Conservation (phyloP, 2,113 vertebrate genomes). For the Mesocricetus auratus region DNA sequence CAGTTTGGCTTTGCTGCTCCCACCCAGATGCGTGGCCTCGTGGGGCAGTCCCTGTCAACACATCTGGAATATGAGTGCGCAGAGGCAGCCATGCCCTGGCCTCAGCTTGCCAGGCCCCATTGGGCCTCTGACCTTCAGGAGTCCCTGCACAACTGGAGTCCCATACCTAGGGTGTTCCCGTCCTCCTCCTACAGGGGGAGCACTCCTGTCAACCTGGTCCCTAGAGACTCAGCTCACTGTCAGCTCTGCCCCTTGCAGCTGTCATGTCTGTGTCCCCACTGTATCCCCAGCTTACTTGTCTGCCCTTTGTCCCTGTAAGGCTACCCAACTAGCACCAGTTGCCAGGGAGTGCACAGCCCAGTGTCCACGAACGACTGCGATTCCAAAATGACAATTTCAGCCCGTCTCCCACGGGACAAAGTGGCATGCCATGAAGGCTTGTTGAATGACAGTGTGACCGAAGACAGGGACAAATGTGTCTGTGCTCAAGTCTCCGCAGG, state of each 20-base stretch:
- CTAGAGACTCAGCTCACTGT: background rate
- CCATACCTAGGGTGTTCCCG: background rate
- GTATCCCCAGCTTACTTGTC: fast-evolving
- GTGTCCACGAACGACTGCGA: background rate
- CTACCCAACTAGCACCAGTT: background rate
- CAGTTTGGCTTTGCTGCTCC: background rate
- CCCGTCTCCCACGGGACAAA: background rate
- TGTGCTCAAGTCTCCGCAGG: background rate
- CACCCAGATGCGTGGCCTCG: background rate
- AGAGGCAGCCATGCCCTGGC: background rate
- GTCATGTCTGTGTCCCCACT: fast-evolving
- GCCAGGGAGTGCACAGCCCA: background rate
- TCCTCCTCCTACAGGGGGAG: background rate
- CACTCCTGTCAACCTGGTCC: background rate
- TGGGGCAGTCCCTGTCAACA: too few relatives aligned
- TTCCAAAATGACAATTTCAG: background rate
- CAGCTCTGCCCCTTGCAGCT: background rate
- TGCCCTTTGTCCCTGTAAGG: background rate
- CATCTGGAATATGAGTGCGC: background rate
- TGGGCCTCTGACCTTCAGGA: too few relatives aligned
- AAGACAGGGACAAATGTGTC: background rate
- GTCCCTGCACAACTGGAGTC: background rate
- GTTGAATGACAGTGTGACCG: background rate
- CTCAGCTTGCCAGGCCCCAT: too few relatives aligned
- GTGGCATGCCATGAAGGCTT: background rate